Evolutionary conservation across 2,113 vertebrate genomes (phyloP).

Genomic region (Sitta europaea): DNA sequence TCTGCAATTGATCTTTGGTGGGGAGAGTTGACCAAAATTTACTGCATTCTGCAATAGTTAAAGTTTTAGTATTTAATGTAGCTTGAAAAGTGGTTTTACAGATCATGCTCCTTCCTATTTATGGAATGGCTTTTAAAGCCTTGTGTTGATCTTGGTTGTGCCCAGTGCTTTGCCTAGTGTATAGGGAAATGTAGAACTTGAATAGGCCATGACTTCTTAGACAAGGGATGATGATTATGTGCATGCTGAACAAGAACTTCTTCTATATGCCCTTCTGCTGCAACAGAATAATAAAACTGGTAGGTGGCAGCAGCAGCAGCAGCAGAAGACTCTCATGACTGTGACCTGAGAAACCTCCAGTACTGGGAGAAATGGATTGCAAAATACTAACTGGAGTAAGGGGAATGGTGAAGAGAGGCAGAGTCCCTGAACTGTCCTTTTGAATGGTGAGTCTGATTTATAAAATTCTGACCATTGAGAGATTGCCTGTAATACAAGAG

Average conservation of each 20-base stretch:
- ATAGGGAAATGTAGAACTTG: background rate
- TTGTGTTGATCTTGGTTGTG: background rate
- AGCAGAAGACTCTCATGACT: constrained; percentile 66
- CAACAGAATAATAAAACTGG: constrained; percentile 77
- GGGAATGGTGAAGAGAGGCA: constrained; percentile 20
- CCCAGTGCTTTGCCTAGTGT: constrained; percentile 10
- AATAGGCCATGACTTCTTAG: constrained; percentile 40
- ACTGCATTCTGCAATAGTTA: background rate
- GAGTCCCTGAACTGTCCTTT: constrained; percentile 27
- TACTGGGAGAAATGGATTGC: constrained; percentile 53
- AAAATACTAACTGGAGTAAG: constrained; percentile 48
- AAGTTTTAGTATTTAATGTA: background rate
- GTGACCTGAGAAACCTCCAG: constrained; percentile 52
- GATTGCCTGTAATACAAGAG: background rate
- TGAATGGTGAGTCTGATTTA: constrained; percentile 65
- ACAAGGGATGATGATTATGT: constrained; percentile 43
- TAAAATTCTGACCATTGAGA: constrained; percentile 34
- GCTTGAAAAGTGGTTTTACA: background rate
- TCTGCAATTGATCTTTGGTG: background rate
- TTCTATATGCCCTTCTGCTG: constrained; percentile 79
- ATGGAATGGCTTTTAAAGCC: background rate
- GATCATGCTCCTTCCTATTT: background rate
- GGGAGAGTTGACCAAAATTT: background rate
- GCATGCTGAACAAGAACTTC: constrained; percentile 71
- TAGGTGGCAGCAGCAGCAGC: constrained; percentile 72